Conservation (phyloP, 2,113 vertebrate species). For the pig (Sus scrofa) region T2T-Sscrofa CM000825.6:40695501-40696000, state of each 20-base stretch:
- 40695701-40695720: background rate
- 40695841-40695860: background rate
- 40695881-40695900: background rate
- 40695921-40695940: background rate
- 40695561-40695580: slow-evolving; percentile 37
- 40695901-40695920: background rate
- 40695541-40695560: background rate
- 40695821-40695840: background rate
- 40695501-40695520: slow-evolving; percentile 14
- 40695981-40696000: too few species aligned
- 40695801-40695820: background rate
- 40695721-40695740: background rate
- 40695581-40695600: background rate
- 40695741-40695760: background rate
- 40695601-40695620: background rate
- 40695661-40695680: background rate
- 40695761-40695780: background rate
- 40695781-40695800: background rate
- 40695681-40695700: background rate
- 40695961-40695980: background rate
- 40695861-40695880: background rate
- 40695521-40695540: slow-evolving; percentile 58
- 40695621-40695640: background rate
- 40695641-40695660: background rate
- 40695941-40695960: background rate